Evolutionary conservation across 1,140 invertebrate genomes (phyloP).

Genomic region (Parapsyche elsis): DNA sequence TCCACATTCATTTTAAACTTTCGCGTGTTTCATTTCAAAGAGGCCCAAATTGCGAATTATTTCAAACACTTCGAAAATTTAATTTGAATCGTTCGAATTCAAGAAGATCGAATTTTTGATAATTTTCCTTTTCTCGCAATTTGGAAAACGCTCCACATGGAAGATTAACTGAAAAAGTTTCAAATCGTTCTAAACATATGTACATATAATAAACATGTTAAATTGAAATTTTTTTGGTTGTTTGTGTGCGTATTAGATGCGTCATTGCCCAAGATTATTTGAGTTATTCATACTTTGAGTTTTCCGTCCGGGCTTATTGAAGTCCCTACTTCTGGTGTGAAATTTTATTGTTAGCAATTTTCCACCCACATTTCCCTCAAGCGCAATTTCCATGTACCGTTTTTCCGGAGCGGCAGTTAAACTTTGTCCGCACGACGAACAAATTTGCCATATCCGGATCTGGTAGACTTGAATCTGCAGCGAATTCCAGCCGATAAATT

Average conservation of each 20-base stretch:
- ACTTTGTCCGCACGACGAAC: slow-evolving; percentile 21
- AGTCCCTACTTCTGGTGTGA: neutral
- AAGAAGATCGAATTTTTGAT: too few relatives aligned
- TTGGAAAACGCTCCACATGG: too few relatives aligned
- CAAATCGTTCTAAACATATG: too few relatives aligned
- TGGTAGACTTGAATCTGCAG: slow-evolving; percentile 3
- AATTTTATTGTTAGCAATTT: slow-evolving; percentile 15
- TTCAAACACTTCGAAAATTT: too few relatives aligned
- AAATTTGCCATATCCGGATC: neutral
- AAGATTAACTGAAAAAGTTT: too few relatives aligned
- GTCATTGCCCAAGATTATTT: too few relatives aligned
- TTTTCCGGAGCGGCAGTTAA: slow-evolving; percentile 2
- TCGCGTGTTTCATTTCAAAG: neutral
- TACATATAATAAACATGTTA: too few relatives aligned
- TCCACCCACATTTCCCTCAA: slow-evolving; percentile 21
- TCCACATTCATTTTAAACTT: neutral
- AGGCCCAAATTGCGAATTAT: neutral
- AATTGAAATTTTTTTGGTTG: too few relatives aligned
- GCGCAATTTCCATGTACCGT: slow-evolving; percentile 24
- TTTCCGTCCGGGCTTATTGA: neutral
- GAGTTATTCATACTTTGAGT: too few relatives aligned
- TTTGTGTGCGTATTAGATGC: too few relatives aligned
- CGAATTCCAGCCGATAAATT: neutral
- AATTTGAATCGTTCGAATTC: too few relatives aligned
- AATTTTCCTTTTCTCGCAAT: too few relatives aligned